Base-by-base conservation (phyloP, 2,113 vertebrate species). In the Heteronetta atricapilla region DNA sequence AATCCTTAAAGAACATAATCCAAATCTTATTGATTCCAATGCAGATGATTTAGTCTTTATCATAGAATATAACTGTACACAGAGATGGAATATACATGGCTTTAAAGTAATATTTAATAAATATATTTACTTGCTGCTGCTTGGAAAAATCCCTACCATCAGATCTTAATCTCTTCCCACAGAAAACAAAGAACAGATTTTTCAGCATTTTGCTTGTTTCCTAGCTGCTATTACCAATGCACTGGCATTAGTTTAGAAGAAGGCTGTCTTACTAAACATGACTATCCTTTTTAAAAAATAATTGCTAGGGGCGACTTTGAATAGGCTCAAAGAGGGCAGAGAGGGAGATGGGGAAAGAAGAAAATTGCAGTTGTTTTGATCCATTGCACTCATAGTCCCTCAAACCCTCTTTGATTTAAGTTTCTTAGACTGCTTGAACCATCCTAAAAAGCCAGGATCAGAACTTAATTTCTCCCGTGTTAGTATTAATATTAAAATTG, bases 171-270 rank as follows among this genome's bases (percentile, higher is more conserved):
- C 91, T 94, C 68, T 75, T 91, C 52, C 75, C 0, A 0, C 38
- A 72, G 82, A 81, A 97, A 95, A 95, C 64, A 88, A 93, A 83
- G 36, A 90, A 50, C 85, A 95, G 68, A 94, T 91, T 95, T 94
- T 82, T 78, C 75, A 68, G 77, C 69, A 62, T 55, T 90, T 81
- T 0, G 50, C 60, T 34, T 94, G 10, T 67, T 95, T 91, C 46
- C 50, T 94, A 90, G 69, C 48, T 83, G 90, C 68, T 90, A 36
- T 93, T 94, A 88, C 76, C 79, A 95, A 53, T 29, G 42, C 34
- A 82, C 44, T 97, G 94, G 80, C 95, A 90, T 81, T 64, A 90
- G 80, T 91, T 95, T 90, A 96, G 90, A 96, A 81, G 73, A 86
- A 16, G 11, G 78, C 42, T 21, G 33, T 91, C 86, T 46, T 75